Evolutionary conservation across 1,140 invertebrate genomes (phyloP).

Genomic region (Papilio xuthus): DNA sequence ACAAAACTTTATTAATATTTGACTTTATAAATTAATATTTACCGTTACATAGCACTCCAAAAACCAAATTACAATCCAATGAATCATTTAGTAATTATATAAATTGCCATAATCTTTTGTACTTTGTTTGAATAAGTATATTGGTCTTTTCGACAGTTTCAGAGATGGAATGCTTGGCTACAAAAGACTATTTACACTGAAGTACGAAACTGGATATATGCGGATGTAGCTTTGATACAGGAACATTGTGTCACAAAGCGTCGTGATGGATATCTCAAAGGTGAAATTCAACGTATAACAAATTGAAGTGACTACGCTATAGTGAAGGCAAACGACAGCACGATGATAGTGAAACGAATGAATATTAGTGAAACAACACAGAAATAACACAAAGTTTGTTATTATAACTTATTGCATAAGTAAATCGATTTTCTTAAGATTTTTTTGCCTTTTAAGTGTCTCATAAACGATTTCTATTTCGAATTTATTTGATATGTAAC

Average conservation of each 20-base stretch:
- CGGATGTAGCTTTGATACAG: not conserved
- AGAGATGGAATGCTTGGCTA: not conserved
- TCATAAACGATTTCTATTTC: too few relatives aligned
- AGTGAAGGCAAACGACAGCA: not conserved
- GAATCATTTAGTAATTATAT: too few relatives aligned
- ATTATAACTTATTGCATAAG: not conserved
- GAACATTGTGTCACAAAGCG: not conserved
- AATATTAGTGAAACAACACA: not conserved
- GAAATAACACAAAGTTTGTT: not conserved
- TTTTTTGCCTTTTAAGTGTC: too few relatives aligned
- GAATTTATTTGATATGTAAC: too few relatives aligned
- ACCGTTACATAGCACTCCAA: too few relatives aligned
- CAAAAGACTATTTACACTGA: not conserved
- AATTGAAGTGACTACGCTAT: not conserved
- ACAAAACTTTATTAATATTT: too few relatives aligned
- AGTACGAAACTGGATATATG: not conserved
- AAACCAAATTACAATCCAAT: too few relatives aligned
- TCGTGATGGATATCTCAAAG: conserved; percentile 2
- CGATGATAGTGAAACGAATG: not conserved
- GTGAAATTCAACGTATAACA: conserved; percentile 4
- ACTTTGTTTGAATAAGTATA: too few relatives aligned
- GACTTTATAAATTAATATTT: too few relatives aligned
- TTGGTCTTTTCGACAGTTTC: not conserved
- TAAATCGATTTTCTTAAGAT: not conserved
- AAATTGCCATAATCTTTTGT: too few relatives aligned